Evolutionary conservation across 2,113 vertebrate genomes (phyloP).

Genomic region (Parotia lawesii): DNA sequence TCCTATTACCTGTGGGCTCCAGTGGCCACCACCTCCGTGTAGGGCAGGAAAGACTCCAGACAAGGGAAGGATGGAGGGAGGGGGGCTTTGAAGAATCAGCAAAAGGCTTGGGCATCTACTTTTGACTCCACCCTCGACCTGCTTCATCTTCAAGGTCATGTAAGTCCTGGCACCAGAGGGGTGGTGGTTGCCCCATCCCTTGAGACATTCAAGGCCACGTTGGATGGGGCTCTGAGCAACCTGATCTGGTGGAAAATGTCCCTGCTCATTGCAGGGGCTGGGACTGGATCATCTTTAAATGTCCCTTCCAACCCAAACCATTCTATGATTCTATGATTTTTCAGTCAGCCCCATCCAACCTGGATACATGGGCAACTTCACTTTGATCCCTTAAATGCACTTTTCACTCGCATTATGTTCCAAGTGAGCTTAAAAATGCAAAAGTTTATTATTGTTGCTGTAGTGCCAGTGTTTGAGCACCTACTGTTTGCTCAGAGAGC

Average conservation of each 20-base stretch:
- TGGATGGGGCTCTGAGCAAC: background rate
- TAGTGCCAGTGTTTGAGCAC: rapidly evolving
- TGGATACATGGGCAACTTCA: background rate
- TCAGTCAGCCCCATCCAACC: background rate
- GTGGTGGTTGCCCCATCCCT: background rate
- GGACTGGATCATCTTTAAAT: background rate
- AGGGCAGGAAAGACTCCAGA: background rate
- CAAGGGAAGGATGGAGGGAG: background rate
- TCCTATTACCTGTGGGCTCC: background rate
- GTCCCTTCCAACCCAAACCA: background rate
- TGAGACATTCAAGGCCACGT: background rate
- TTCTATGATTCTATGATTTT: background rate
- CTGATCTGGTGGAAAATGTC: background rate
- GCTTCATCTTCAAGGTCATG: background rate
- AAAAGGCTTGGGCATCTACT: background rate
- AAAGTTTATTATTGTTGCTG: background rate
- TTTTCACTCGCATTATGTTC: background rate
- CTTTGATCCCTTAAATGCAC: background rate
- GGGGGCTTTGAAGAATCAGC: background rate
- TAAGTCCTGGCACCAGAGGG: background rate
- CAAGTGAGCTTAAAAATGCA: background rate
- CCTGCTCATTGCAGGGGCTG: background rate
- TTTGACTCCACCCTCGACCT: background rate
- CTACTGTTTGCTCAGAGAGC: background rate
- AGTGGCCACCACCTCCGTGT: background rate